Percentiles rank a stretch among this genome's conserved stretches.
phyloP scores from a whole-genome alignment of 2,888 invertebrate genomes.

The Pasiphila rectangulata region DNA sequence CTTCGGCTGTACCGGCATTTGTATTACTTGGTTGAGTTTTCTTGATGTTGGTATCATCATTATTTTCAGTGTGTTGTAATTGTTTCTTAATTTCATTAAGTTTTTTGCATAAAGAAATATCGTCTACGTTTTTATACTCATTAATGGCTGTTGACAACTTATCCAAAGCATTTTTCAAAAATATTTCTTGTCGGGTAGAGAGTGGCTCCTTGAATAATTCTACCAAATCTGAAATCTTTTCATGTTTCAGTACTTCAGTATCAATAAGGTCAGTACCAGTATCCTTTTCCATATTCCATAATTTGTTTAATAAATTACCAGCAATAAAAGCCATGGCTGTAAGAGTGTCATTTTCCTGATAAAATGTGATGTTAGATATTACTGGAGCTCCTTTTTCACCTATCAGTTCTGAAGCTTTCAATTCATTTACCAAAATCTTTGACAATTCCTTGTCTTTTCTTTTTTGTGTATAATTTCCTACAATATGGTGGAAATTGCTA shows the following conservation, averaged over 20 bases:
- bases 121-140: constrained; percentile 49
- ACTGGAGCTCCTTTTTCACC: constrained; percentile 54
- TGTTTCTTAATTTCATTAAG: constrained; percentile 35
- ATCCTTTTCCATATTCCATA: constrained; percentile 71
- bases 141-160: constrained; percentile 58
- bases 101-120: constrained; percentile 58
- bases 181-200: constrained; percentile 61
- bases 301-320: constrained; percentile 67
- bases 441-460: constrained; percentile 60
- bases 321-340: constrained; percentile 73
- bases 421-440: constrained; percentile 64
- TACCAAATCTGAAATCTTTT: constrained; percentile 62
- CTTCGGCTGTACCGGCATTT: constrained; percentile 36
- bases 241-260: constrained; percentile 59
- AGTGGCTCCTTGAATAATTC: constrained; percentile 70
- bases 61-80: constrained; percentile 8
- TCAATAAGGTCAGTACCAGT: constrained; percentile 50
- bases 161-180: constrained; percentile 62
- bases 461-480: constrained; percentile 52
- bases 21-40: no score
- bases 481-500: constrained; percentile 42
- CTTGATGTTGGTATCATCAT: no score
- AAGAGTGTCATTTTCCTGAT: constrained; percentile 69
- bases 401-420: constrained; percentile 56
- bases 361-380: constrained; percentile 69